These are phyloP conservation scores for Odontomyia ornata DNA, from an alignment of 2,888 invertebrate genomes.

Conservation along the genomic window DNA sequence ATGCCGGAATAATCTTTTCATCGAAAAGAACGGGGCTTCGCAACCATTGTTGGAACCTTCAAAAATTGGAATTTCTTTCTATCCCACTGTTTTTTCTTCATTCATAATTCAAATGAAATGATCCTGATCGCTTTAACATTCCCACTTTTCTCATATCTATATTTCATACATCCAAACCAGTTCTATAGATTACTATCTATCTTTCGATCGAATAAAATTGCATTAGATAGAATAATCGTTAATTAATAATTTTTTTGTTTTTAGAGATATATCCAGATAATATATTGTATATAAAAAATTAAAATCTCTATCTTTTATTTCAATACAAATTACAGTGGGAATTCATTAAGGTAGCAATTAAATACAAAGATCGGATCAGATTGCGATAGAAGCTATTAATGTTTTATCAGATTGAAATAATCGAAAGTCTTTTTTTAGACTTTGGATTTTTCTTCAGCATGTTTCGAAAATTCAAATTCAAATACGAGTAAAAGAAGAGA, in stretches of 20 bases:
- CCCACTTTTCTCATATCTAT: not conserved
- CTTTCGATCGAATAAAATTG: not conserved
- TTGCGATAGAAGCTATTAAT: not conserved
- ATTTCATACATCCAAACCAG: not conserved
- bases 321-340: not conserved
- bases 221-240: not conserved
- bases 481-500: no score
- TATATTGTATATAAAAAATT: no score
- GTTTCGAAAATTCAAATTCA: no score
- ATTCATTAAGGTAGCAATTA: slow-evolving; percentile 5
- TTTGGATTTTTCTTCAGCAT: not conserved
- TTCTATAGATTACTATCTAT: not conserved
- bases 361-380: not conserved
- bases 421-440: not conserved
- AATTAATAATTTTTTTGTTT: slow-evolving; percentile 1
- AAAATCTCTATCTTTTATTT: not conserved
- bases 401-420: not conserved
- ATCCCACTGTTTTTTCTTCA: no score
- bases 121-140: not conserved
- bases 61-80: no score
- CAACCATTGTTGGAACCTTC: no score
- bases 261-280: no score
- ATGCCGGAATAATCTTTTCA: no score
- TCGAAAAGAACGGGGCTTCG: no score
- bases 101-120: no score